Conservation (phyloP, 2,113 vertebrate species). For the Phasianus colchicus region DNA sequence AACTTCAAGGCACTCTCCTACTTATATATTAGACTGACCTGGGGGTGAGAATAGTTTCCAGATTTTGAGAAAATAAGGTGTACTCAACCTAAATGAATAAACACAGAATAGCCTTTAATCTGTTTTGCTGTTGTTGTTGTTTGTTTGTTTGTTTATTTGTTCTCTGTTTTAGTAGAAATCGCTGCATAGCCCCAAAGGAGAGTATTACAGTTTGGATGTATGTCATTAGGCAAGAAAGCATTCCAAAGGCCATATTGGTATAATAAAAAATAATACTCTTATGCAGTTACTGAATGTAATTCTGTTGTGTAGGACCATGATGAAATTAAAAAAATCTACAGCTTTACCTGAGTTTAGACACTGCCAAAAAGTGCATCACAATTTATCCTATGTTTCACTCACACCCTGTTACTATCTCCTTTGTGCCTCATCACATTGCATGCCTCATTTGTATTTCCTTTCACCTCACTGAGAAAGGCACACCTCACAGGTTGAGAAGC, state of each 20-base stretch:
- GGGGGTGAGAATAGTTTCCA: neutral
- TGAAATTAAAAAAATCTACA: neutral
- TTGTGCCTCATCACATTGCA: constrained; percentile 3
- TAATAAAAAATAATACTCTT: neutral
- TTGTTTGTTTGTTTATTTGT: neutral
- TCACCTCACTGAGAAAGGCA: neutral
- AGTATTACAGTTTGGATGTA: neutral
- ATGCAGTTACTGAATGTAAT: neutral
- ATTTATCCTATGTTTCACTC: neutral
- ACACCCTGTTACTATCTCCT: constrained; percentile 13
- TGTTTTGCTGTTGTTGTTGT: too few species aligned
- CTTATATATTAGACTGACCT: neutral
- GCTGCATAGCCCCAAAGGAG: neutral
- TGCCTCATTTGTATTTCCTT: constrained; percentile 33
- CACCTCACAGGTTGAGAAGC: neutral
- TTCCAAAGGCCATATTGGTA: neutral
- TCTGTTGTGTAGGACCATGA: neutral
- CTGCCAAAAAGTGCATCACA: neutral
- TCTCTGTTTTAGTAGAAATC: neutral
- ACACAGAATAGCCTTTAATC: neutral
- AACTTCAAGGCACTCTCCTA: neutral
- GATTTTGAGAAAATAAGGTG: neutral
- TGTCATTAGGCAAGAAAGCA: neutral
- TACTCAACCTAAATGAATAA: neutral
- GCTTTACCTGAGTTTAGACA: constrained; percentile 7